phyloP scores from a whole-genome alignment of 2,797 vertebrate genomes.

The Danio aesculapii region DNA sequence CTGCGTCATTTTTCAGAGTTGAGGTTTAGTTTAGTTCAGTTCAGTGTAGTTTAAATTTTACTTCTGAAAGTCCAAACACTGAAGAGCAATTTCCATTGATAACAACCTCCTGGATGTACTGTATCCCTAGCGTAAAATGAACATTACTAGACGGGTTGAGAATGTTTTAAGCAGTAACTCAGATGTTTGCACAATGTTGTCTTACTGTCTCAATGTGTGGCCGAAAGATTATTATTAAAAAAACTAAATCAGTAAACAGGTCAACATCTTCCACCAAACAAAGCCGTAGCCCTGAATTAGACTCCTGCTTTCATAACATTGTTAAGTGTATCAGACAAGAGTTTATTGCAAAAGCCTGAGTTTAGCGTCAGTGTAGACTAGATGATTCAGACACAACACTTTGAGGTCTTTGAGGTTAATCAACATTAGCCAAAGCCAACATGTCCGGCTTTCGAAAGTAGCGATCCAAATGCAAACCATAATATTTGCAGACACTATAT shows the following conservation, averaged over 20 bases:
- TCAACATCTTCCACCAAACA: slow-evolving; percentile 42
- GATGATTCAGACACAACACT: slow-evolving; percentile 65
- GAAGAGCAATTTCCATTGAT: too few relatives aligned
- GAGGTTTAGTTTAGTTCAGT: too few relatives aligned
- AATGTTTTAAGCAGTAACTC: slow-evolving; percentile 11
- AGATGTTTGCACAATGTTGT: slow-evolving; percentile 3
- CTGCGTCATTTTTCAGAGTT: too few relatives aligned
- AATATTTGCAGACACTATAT: slow-evolving; percentile 59
- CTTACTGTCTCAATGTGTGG: slow-evolving; percentile 41
- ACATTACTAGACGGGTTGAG: background rate
- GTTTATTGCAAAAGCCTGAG: slow-evolving; percentile 36
- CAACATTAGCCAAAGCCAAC: slow-evolving; percentile 71
- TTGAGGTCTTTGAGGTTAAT: slow-evolving; percentile 68
- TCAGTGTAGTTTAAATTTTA: too few relatives aligned
- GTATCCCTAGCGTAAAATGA: background rate
- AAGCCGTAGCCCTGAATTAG: slow-evolving; percentile 14
- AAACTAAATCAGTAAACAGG: slow-evolving; percentile 37
- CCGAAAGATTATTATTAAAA: slow-evolving; percentile 43
- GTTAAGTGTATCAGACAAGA: slow-evolving; percentile 37
- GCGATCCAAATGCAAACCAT: slow-evolving; percentile 58
- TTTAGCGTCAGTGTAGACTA: slow-evolving; percentile 26
- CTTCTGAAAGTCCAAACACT: too few relatives aligned
- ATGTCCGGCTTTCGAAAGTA: slow-evolving; percentile 52
- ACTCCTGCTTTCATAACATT: slow-evolving; percentile 3
- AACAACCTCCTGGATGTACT: too few relatives aligned